Conservation (phyloP, 2,113 vertebrate genomes). For the Larimichthys crocea region DNA sequence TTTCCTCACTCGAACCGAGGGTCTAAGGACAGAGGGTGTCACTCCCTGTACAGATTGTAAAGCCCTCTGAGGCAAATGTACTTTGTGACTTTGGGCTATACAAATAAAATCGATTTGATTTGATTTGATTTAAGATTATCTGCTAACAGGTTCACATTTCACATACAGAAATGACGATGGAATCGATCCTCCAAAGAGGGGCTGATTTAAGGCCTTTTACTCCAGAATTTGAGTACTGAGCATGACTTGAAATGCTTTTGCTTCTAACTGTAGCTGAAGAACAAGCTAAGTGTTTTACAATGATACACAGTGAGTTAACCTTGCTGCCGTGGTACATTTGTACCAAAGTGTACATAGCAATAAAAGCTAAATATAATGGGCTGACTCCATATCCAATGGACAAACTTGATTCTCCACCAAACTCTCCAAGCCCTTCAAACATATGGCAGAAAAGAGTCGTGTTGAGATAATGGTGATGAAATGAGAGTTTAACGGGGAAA, state of each 20-base stretch:
- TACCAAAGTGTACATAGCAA: background rate
- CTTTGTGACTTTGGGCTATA: no score
- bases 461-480: slow-evolving; percentile 61
- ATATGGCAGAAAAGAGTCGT: slow-evolving; percentile 56
- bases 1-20: no score
- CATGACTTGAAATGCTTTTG: background rate
- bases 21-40: no score
- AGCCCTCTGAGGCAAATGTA: no score
- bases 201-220: no score
- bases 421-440: slow-evolving; percentile 38
- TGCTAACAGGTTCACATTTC: background rate
- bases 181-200: background rate
- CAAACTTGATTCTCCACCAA: background rate
- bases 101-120: no score
- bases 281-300: background rate
- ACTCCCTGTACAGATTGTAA: no score
- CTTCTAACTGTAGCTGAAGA: fast-evolving
- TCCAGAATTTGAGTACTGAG: background rate
- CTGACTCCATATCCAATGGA: slow-evolving; percentile 13
- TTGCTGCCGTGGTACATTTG: background rate
- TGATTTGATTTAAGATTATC: no score
- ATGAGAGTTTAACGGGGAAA: slow-evolving; percentile 59
- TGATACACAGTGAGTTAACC: background rate
- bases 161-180: background rate
- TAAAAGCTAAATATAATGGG: background rate